phyloP scores from a whole-genome alignment of 2,888 invertebrate species.

The Cistogaster globosa region DNA sequence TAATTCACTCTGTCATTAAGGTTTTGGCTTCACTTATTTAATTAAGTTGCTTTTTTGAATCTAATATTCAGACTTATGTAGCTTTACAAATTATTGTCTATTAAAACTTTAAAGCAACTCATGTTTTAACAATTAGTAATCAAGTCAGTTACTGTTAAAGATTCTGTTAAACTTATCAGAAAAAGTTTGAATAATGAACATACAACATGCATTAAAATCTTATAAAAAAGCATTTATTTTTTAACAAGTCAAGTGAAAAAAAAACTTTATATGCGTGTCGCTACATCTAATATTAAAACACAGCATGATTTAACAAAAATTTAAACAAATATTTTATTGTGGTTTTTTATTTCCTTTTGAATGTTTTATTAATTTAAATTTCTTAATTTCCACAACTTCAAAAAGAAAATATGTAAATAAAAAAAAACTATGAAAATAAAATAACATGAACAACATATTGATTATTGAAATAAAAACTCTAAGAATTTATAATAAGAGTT shows the following conservation, averaged over 20 bases:
- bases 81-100: conserved; percentile 31
- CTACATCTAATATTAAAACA: conserved; percentile 17
- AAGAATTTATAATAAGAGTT: background rate
- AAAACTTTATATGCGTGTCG: conserved; percentile 1
- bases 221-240: background rate
- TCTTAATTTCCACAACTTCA: conserved; percentile 36
- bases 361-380: conserved; percentile 3
- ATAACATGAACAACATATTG: conserved; percentile 69
- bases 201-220: too few relatives aligned
- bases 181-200: background rate
- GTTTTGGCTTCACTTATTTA: background rate
- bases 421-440: too few relatives aligned
- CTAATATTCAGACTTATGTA: background rate
- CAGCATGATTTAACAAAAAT: conserved; percentile 65
- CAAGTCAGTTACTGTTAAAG: conserved; percentile 62
- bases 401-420: conserved; percentile 54
- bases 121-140: conserved; percentile 71
- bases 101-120: conserved; percentile 66
- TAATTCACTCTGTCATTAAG: background rate
- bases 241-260: background rate
- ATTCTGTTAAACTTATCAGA: conserved; percentile 57
- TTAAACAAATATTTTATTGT: conserved; percentile 34
- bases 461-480: conserved; percentile 53
- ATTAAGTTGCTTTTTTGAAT: conserved; percentile 42
- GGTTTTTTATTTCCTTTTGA: conserved; percentile 29